Percentiles rank a stretch among this genome's conserved stretches.
Conservation (phyloP, 2,888 invertebrate species). For the Andricus curvator region DNA sequence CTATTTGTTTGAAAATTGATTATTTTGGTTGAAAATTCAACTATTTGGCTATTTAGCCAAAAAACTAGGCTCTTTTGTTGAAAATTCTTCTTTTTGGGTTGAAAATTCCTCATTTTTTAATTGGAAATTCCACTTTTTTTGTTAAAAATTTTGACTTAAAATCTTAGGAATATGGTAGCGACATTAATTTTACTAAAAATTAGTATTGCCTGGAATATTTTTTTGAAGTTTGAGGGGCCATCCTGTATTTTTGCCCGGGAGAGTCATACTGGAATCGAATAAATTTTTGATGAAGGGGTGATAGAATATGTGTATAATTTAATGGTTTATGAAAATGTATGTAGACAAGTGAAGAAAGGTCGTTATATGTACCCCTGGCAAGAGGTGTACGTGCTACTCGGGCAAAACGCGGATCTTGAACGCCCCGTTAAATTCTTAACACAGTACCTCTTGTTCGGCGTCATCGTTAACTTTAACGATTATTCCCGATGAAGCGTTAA, state of each 20-base stretch:
- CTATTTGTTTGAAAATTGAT: too few species aligned
- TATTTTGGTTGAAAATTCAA: too few species aligned
- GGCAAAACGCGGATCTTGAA: slow-evolving; percentile 28
- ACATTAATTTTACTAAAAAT: too few species aligned
- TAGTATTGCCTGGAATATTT: too few species aligned
- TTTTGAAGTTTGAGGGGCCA: too few species aligned
- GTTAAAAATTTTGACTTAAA: too few species aligned
- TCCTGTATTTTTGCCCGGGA: neutral
- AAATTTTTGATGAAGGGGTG: neutral
- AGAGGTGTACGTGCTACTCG: slow-evolving; percentile 22
- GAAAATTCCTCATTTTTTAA: too few species aligned
- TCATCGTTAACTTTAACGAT: slow-evolving; percentile 36
- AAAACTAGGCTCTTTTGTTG: too few species aligned
- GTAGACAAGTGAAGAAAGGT: slow-evolving; percentile 12
- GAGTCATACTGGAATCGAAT: neutral
- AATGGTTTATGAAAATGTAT: neutral
- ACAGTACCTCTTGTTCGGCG: slow-evolving; percentile 19
- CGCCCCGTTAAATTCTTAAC: slow-evolving; percentile 16
- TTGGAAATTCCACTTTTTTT: too few species aligned
- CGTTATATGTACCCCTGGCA: neutral
- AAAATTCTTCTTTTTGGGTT: too few species aligned
- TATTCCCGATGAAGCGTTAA: slow-evolving; percentile 35
- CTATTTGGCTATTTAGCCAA: too few species aligned
- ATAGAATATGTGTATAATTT: neutral
- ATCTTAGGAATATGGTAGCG: too few species aligned